A percentile compares a stretch with the other conserved stretches of the same genome.
Evolutionary conservation across 2,113 vertebrate genomes (phyloP).

Genomic region (Chascanopsetta lugubris): DNA sequence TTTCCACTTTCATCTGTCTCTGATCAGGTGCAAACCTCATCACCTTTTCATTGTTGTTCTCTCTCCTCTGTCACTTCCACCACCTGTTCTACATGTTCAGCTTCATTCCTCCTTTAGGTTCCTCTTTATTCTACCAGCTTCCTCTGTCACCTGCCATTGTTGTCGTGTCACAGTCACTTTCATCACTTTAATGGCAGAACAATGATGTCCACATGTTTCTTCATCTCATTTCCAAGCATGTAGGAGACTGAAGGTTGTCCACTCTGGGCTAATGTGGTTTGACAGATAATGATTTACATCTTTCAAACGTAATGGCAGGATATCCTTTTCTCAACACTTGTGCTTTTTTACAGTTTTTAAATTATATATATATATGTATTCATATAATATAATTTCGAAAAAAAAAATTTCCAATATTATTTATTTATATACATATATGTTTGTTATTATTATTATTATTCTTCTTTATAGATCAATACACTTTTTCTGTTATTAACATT

Average conservation of each 20-base stretch:
- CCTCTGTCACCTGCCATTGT: conserved; percentile 26
- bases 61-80: conserved; percentile 11
- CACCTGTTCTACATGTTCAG: conserved; percentile 1
- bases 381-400: too few species aligned
- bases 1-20: not conserved
- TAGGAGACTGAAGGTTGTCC: not conserved
- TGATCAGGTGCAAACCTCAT: too few species aligned
- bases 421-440: too few species aligned
- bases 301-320: not conserved
- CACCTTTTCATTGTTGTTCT: not conserved
- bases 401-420: too few species aligned
- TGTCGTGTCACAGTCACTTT: conserved; percentile 7
- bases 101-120: conserved; percentile 27
- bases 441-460: too few species aligned
- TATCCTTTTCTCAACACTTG: not conserved
- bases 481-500: too few species aligned
- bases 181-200: conserved; percentile 6
- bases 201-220: conserved; percentile 43
- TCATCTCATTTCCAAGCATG: not conserved
- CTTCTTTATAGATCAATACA: too few species aligned
- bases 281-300: not conserved
- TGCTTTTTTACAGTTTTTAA: too few species aligned
- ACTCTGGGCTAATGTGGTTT: too few species aligned
- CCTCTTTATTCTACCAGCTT: conserved; percentile 32
- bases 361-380: too few species aligned